phyloP scores from a whole-genome alignment of 2,797 vertebrate genomes.

The Anniella stebbinsi region DNA sequence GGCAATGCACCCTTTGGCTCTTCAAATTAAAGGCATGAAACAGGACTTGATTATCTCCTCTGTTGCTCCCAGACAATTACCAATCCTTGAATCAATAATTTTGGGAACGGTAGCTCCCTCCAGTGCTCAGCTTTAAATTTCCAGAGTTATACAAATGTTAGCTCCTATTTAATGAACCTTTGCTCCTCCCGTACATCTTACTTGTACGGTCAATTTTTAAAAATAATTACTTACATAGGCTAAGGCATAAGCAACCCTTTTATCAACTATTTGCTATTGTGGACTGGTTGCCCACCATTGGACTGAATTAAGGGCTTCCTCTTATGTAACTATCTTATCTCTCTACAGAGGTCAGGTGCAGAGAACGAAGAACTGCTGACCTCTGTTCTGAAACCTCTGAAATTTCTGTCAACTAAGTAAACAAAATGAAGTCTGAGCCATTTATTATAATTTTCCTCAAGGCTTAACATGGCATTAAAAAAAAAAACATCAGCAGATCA shows the following conservation, averaged over 20 bases:
- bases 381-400: background rate
- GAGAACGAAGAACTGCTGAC: background rate
- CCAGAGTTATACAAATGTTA: background rate
- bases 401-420: slow-evolving; percentile 17
- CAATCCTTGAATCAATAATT: background rate
- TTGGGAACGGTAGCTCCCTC: background rate
- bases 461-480: slow-evolving; percentile 15
- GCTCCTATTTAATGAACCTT: background rate
- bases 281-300: too few relatives aligned
- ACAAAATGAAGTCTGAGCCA: background rate
- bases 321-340: background rate
- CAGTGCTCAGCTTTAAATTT: background rate
- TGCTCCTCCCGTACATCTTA: background rate
- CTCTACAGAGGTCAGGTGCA: background rate
- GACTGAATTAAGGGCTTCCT: background rate
- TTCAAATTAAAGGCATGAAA: background rate
- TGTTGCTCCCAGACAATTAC: background rate
- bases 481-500: background rate
- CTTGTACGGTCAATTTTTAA: background rate
- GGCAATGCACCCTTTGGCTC: background rate
- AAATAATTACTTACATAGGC: background rate
- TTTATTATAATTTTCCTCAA: background rate
- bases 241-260: background rate
- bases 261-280: background rate
- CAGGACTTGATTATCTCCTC: background rate